Conservation (phyloP, 64 coral and sea anemone genomes). For the Stylophora pistillata region DNA sequence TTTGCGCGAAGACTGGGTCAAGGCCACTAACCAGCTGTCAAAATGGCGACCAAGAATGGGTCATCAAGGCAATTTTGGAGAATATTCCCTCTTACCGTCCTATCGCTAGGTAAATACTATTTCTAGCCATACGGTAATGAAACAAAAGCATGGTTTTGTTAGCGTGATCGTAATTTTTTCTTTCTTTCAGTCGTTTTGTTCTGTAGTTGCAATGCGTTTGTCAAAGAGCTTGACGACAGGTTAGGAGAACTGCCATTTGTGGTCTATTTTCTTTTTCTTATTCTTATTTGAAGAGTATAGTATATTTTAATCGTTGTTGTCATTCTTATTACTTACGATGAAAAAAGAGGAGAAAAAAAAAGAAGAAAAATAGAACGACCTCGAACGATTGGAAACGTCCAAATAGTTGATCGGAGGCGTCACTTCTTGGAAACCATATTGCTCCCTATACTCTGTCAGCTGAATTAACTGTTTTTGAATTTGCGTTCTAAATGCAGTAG, state of each 20-base stretch:
- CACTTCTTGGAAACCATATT: too few relatives aligned
- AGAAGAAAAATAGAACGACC: too few relatives aligned
- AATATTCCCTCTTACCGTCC: conserved; percentile 3
- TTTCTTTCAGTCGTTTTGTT: conserved; percentile 1
- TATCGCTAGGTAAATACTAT: conserved; percentile 47
- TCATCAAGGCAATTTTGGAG: not conserved
- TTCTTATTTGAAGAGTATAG: too few relatives aligned
- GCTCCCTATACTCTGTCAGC: too few relatives aligned
- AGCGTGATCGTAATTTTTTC: not conserved
- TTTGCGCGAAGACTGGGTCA: conserved; percentile 6
- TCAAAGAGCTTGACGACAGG: conserved; percentile 18
- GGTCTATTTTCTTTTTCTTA: not conserved
- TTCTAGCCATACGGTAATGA: not conserved
- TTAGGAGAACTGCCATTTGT: not conserved
- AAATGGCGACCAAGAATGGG: conserved; percentile 50
- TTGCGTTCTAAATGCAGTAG: too few relatives aligned
- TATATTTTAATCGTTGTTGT: too few relatives aligned
- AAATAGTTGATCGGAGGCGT: too few relatives aligned
- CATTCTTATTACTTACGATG: too few relatives aligned
- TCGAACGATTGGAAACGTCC: too few relatives aligned
- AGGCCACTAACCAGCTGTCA: conserved; percentile 67
- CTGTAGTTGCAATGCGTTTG: conserved; percentile 29
- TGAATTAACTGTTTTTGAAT: too few relatives aligned
- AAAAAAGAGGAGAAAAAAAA: too few relatives aligned
- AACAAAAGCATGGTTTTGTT: not conserved